These are phyloP conservation scores for Drosophila varians DNA, from an alignment of 1,140 invertebrate species.

Conservation along the genomic window DNA sequence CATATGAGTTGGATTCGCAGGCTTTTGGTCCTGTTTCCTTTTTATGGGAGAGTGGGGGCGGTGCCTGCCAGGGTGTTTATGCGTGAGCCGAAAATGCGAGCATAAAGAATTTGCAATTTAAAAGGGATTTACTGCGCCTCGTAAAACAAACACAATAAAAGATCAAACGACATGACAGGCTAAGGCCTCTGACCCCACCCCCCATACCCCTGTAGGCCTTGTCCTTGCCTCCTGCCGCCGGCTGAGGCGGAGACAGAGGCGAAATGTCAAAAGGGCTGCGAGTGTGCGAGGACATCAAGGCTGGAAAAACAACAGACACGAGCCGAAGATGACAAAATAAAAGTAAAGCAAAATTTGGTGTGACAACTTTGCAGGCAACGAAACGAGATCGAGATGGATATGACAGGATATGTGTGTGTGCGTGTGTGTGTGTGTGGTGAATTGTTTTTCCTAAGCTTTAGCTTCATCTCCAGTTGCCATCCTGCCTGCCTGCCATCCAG, in stretches of 20 bases:
- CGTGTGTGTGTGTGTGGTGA: constrained; percentile 36
- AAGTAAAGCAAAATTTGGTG: constrained; percentile 76
- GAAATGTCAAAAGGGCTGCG: constrained; percentile 68
- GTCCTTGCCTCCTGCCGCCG: constrained; percentile 20
- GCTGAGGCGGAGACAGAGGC: constrained; percentile 47
- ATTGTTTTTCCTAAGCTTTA: constrained; percentile 59
- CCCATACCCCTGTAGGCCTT: neutral
- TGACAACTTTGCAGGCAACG: constrained; percentile 63
- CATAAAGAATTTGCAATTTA: constrained; percentile 82
- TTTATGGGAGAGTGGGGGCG: too few relatives aligned
- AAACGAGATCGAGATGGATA: constrained; percentile 72
- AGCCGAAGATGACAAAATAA: constrained; percentile 71
- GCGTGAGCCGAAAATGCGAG: constrained; percentile 60
- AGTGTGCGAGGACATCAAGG: constrained; percentile 25
- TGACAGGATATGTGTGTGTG: constrained; percentile 51
- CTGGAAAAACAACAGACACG: constrained; percentile 39
- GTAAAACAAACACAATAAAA: constrained; percentile 82
- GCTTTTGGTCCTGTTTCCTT: too few relatives aligned
- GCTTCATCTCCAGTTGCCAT: neutral
- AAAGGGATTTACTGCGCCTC: constrained; percentile 78
- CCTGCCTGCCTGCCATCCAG: neutral
- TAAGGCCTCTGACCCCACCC: constrained; percentile 36
- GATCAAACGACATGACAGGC: constrained; percentile 78
- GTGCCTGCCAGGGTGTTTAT: constrained; percentile 24
- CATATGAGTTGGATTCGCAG: constrained; percentile 22